Base-by-base conservation (phyloP, 2,888 invertebrate genomes). In the Thymelicus sylvestris region DNA sequence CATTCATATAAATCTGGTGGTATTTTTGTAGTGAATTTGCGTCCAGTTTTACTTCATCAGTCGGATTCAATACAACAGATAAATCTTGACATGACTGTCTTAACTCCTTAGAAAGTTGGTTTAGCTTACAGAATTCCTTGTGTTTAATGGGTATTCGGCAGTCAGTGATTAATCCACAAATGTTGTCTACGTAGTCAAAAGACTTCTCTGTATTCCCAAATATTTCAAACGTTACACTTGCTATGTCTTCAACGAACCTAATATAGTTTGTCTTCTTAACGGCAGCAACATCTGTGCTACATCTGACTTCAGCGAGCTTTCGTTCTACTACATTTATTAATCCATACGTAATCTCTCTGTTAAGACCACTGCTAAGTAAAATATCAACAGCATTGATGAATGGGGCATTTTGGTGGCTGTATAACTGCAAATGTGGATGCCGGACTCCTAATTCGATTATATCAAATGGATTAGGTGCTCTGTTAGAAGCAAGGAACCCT, bases 401-500 rank as follows among this genome's bases (percentile, higher is more conserved):
- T 0, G 93, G 91, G 0, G 93, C 91, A 70, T 94, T 94, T 77
- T 92, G 91, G 74, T 94, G 93, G 72, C 85, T 93, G 74, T 94
- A 94, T 6, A 94, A 75, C 74, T 94, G 94, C 41, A 94, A 78
- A 72, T 94, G 93, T 6, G 94, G 92, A 73, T 93, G 93, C 47
- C 93, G 84, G 0, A 86, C 83, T 0, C 91, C 89, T 39, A 94
- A 76, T 73, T 94, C 94, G 66, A 93, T 90, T 6, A 94, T 89
- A 67, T 94, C 94, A 55, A 92, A 91, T 0, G 94, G 93, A 73
- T 94, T 92, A 0, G 94, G 93, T 4, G 93, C 86, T 79, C 93
- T 86, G 62, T 93, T 92, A 1, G 92, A 89, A 8, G 94, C 91
- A 7, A 94, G 79, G 77, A 95, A 96, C n/a, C 94, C 94, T 79